Evolutionary conservation across 1,140 invertebrate species (phyloP).

Genomic region (Reticulitermes speratus): DNA sequence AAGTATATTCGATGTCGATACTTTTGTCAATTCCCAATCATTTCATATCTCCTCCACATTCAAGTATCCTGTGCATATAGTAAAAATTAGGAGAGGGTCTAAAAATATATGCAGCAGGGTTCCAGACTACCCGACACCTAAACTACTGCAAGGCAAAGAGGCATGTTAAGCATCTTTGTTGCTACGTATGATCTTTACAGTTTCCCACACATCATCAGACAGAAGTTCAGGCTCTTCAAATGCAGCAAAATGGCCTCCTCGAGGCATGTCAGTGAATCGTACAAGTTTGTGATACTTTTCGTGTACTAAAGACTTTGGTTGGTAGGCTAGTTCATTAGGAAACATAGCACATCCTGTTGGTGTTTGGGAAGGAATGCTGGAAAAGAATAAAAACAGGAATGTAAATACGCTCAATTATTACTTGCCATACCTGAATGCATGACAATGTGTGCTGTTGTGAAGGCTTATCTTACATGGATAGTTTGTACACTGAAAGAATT

Average conservation of each 20-base stretch:
- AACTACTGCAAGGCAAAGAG: too few species aligned
- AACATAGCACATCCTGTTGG: slow-evolving; percentile 66
- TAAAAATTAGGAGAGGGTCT: too few species aligned
- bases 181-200: slow-evolving; percentile 41
- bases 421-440: too few species aligned
- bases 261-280: slow-evolving; percentile 56
- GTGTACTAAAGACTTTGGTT: slow-evolving; percentile 57
- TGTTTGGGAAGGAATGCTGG: slow-evolving; percentile 59
- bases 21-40: too few species aligned
- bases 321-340: slow-evolving; percentile 59
- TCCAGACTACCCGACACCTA: too few species aligned
- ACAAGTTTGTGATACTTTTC: slow-evolving; percentile 64
- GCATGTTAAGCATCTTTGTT: neutral
- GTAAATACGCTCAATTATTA: slow-evolving; percentile 7
- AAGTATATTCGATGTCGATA: too few species aligned
- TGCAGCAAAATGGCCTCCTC: slow-evolving; percentile 84
- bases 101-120: too few species aligned
- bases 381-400: slow-evolving; percentile 40
- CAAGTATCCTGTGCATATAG: too few species aligned
- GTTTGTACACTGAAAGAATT: too few species aligned
- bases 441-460: too few species aligned
- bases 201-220: slow-evolving; percentile 60
- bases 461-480: too few species aligned
- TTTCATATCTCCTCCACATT: too few species aligned
- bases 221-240: slow-evolving; percentile 73